phyloP scores from a whole-genome alignment of 2,888 invertebrate species.

The Tachina lurida region DNA sequence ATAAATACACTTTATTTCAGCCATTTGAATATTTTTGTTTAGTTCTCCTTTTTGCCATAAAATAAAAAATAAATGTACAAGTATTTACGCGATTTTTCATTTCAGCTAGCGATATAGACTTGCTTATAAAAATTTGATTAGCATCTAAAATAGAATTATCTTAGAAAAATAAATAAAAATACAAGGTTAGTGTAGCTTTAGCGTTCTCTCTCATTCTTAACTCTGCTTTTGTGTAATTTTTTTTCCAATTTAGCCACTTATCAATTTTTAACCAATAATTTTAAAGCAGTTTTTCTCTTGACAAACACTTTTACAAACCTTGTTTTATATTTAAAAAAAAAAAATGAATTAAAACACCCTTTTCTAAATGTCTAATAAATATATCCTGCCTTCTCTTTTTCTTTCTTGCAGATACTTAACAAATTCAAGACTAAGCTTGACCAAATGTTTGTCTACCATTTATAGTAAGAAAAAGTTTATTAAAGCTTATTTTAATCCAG shows the following conservation, averaged over 20 bases:
- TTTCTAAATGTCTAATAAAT: slow-evolving; percentile 18
- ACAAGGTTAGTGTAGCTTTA: no score
- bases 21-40: neutral
- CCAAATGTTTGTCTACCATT: slow-evolving; percentile 31
- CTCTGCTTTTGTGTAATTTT: no score
- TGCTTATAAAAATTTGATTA: no score
- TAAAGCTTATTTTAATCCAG: slow-evolving; percentile 19
- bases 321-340: neutral
- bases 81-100: no score
- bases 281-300: neutral
- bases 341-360: neutral
- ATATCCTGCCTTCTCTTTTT: neutral
- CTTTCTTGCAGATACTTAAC: slow-evolving; percentile 39
- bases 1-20: no score
- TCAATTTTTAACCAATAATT: no score
- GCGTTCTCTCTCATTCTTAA: no score
- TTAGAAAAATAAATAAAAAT: no score
- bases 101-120: no score
- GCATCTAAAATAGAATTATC: no score
- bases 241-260: no score
- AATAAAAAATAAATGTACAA: slow-evolving; percentile 1
- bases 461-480: slow-evolving; percentile 52
- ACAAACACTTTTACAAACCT: neutral
- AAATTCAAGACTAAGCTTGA: neutral
- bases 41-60: neutral